Percentiles rank a stretch among this genome's conserved stretches.
Evolutionary conservation across 1,140 invertebrate species (phyloP).

Genomic region (Oreohelix idahoensis): DNA sequence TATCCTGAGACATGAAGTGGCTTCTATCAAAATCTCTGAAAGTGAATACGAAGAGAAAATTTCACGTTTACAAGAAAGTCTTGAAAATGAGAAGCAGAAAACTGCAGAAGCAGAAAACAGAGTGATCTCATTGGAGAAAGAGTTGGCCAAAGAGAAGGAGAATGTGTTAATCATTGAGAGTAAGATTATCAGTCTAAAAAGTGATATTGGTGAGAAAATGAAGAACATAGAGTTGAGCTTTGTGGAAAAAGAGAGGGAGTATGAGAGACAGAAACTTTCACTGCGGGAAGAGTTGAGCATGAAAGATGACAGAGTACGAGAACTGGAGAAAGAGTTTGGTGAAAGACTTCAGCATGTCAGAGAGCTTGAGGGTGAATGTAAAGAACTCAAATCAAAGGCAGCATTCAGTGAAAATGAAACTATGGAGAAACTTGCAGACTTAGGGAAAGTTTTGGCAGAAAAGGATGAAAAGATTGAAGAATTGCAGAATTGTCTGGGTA

Average conservation of each 20-base stretch:
- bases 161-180: slow-evolving; percentile 18
- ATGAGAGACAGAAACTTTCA: slow-evolving; percentile 21
- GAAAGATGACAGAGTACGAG: slow-evolving; percentile 41
- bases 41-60: slow-evolving; percentile 33
- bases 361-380: slow-evolving; percentile 33
- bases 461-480: slow-evolving; percentile 27
- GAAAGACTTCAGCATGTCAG: slow-evolving; percentile 34
- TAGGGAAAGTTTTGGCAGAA: slow-evolving; percentile 24
- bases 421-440: not conserved
- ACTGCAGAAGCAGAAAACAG: slow-evolving; percentile 20
- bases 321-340: slow-evolving; percentile 49
- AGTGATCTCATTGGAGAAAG: slow-evolving; percentile 14
- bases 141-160: slow-evolving; percentile 20
- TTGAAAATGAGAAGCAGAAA: slow-evolving; percentile 15
- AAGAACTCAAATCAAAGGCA: slow-evolving; percentile 35
- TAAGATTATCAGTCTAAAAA: slow-evolving; percentile 22
- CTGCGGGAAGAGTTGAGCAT: slow-evolving; percentile 3
- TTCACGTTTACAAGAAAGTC: slow-evolving; percentile 35
- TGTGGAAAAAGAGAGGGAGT: slow-evolving; percentile 37
- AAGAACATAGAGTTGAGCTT: slow-evolving; percentile 33
- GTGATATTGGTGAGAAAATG: slow-evolving; percentile 22
- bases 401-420: slow-evolving; percentile 5
- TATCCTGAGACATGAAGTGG: slow-evolving; percentile 17
- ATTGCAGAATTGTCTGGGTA: slow-evolving; percentile 8
- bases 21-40: not conserved